phyloP scores from a whole-genome alignment of 2,888 invertebrate genomes.

The Bellardia bayeri region DNA sequence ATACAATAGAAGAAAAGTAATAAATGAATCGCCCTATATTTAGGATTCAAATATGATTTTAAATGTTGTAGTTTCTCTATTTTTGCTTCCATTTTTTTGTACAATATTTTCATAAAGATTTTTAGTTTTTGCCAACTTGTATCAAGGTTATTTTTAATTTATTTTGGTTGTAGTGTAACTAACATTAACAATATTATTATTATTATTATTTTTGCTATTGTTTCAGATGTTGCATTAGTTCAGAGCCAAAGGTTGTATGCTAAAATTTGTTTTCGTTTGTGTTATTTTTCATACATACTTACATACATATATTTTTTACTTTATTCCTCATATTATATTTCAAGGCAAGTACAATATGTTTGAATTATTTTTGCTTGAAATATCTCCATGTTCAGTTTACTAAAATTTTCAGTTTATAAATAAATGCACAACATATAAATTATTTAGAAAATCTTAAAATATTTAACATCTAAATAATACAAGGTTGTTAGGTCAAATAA shows the following conservation, averaged over 20 bases:
- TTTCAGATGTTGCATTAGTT: neutral
- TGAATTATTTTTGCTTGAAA: too few relatives aligned
- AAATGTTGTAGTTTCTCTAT: slow-evolving; percentile 5
- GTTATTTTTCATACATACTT: too few relatives aligned
- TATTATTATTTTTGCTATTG: slow-evolving; percentile 1
- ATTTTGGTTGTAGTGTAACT: neutral
- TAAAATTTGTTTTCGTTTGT: neutral
- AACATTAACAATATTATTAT: slow-evolving; percentile 1
- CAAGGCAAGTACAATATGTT: too few relatives aligned
- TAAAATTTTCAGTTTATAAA: too few relatives aligned
- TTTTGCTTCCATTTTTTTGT: slow-evolving; percentile 32
- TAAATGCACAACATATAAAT: too few relatives aligned
- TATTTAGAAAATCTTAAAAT: too few relatives aligned
- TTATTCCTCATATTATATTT: too few relatives aligned
- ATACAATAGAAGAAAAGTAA: too few relatives aligned
- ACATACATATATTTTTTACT: too few relatives aligned
- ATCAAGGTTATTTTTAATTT: slow-evolving; percentile 51
- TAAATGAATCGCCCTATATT: neutral
- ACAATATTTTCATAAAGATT: slow-evolving; percentile 17
- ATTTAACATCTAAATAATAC: too few relatives aligned
- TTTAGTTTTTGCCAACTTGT: slow-evolving; percentile 45
- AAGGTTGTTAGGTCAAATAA: too few relatives aligned
- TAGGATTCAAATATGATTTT: slow-evolving; percentile 28
- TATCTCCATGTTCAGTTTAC: too few relatives aligned
- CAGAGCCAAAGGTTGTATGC: slow-evolving; percentile 9